Conservation (phyloP, 2,797 vertebrate genomes). For the Ceryle rudis region DNA sequence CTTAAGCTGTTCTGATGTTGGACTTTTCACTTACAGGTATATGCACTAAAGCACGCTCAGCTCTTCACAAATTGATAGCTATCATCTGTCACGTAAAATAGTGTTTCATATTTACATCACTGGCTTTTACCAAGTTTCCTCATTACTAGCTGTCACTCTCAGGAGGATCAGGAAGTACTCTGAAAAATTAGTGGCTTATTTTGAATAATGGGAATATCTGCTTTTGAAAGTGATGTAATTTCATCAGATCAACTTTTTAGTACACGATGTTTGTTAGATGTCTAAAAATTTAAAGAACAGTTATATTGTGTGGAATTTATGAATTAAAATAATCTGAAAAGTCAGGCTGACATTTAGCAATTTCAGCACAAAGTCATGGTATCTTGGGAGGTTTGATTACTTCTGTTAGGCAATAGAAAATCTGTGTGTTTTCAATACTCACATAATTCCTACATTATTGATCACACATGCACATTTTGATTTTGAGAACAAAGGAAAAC, state of each 20-base stretch:
- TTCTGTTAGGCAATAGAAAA: not conserved
- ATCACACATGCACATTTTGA: not conserved
- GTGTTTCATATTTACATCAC: constrained; percentile 17
- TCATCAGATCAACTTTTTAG: not conserved
- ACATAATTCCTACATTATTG: not conserved
- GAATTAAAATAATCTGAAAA: not conserved
- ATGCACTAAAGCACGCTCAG: not conserved
- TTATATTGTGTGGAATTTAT: rapidly evolving
- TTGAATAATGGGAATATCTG: constrained; percentile 42
- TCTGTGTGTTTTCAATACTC: not conserved
- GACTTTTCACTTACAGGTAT: not conserved
- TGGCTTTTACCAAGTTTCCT: constrained; percentile 44
- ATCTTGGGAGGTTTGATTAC: not conserved
- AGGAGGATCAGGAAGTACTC: constrained; percentile 12
- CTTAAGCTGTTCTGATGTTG: not conserved
- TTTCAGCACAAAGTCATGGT: not conserved
- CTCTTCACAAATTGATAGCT: constrained; percentile 36
- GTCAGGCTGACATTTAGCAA: not conserved
- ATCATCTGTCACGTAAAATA: constrained; percentile 45
- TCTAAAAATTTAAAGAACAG: not conserved
- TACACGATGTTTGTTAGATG: not conserved
- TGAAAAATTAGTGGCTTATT: constrained; percentile 36
- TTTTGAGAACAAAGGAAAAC: not conserved
- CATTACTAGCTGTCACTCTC: constrained; percentile 38
- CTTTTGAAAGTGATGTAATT: constrained; percentile 29